Base-by-base conservation (phyloP, 2,888 invertebrate genomes). In the Athripsodes cinereus region DNA sequence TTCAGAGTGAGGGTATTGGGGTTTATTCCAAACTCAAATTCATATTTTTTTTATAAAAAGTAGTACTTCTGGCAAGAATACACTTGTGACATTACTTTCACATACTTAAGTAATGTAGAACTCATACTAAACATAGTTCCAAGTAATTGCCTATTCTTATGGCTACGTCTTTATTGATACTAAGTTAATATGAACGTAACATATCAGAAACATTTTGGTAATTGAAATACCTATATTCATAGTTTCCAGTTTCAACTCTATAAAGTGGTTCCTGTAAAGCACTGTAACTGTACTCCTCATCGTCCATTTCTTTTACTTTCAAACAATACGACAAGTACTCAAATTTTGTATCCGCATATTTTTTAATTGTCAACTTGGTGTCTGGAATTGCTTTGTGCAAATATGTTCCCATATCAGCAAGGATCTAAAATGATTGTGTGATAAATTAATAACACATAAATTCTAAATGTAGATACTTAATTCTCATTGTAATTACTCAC, bases 271-370 rank as follows among this genome's bases (percentile, higher is more conserved):
- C 99, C 69, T 97, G 96, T 13, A 98, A 69, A 0, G 92, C 87
- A 5, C 89, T 90, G 69, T 92, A 97, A 49, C 92, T 92, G 65
- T 95, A 94, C 68, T 98, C 97, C 70, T 99, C 99, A 69, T 99
- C 99, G 67, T 99, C 99, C 92, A 99, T 92, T 74, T 99, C 99
- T 71, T 99, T 99, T 0, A 99, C 96, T 77, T 99, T 99, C 57
- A 99, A 78, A 69, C 99, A 99, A 71, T 99, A 99, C 0, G 98
- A 98, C 56, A 99, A 78, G 72, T 99, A 99, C 69, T 99, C 98
- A 72, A 99, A 99, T 74, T 99, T 99, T 0, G 94, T 92, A 74
- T 99, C 98, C 0, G 98, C 93, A 72, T 99, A 99, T 69, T 97
- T 97, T 66, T 93, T 90, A 44, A 99, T 95, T 0, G 99, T 99